Evolutionary conservation across 2,797 vertebrate species (phyloP).

Genomic region (Odontamblyopus lacepedii): DNA sequence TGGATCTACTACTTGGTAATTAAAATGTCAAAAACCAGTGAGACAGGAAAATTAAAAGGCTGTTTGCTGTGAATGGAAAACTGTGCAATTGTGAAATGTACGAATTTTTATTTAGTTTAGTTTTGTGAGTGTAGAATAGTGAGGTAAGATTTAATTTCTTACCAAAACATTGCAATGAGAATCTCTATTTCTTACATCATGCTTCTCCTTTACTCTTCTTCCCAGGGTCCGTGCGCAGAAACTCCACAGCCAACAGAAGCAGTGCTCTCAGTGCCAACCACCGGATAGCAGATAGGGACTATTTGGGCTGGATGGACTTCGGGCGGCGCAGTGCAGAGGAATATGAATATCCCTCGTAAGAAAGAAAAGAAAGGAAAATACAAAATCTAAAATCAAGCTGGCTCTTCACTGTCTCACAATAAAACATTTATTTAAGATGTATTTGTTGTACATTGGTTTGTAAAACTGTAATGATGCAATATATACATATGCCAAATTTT

Average conservation of each 20-base stretch:
- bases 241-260: slow-evolving; percentile 80
- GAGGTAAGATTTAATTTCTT: not conserved
- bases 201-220: slow-evolving; percentile 1
- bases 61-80: not conserved
- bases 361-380: slow-evolving; percentile 26
- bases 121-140: not conserved
- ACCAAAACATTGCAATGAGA: not conserved
- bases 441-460: slow-evolving; percentile 87
- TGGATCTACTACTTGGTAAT: slow-evolving; percentile 7
- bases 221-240: slow-evolving; percentile 84
- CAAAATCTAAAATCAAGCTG: slow-evolving; percentile 43
- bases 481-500: slow-evolving; percentile 83
- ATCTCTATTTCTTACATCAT: slow-evolving; percentile 14
- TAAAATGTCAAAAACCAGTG: slow-evolving; percentile 11
- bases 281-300: slow-evolving; percentile 94
- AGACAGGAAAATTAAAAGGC: not conserved
- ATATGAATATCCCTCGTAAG: slow-evolving; percentile 89
- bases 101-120: not conserved
- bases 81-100: not conserved
- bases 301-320: slow-evolving; percentile 98
- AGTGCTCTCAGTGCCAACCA: slow-evolving; percentile 81
- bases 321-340: slow-evolving; percentile 94
- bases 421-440: slow-evolving; percentile 81
- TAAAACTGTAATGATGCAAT: slow-evolving; percentile 84
- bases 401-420: slow-evolving; percentile 73